Conservation (phyloP, 1,140 invertebrate species). For the Pomacea maculata region DNA sequence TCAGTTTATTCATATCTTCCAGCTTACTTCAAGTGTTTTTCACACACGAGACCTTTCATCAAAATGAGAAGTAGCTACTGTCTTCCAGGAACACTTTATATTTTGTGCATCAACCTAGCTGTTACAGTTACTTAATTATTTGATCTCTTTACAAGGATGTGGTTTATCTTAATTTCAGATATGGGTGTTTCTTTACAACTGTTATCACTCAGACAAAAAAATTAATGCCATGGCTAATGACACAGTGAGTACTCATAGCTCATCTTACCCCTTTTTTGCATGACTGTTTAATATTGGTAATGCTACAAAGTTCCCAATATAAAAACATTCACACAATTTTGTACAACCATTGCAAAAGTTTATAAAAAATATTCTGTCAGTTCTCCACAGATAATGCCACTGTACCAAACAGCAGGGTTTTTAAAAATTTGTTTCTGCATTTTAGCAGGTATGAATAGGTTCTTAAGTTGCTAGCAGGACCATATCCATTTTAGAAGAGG, state of each 20-base stretch:
- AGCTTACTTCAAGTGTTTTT: constrained; percentile 22
- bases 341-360: no score
- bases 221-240: constrained; percentile 34
- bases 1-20: not conserved
- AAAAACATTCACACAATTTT: no score
- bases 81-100: constrained; percentile 11
- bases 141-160: not conserved
- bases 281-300: no score
- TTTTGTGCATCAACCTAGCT: constrained; percentile 6
- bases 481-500: no score
- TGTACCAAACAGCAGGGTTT: no score
- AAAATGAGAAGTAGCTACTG: not conserved
- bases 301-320: no score
- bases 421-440: no score
- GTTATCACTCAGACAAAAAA: constrained; percentile 25
- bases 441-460: no score
- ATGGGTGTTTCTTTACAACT: constrained; percentile 33
- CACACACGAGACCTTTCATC: constrained; percentile 16
- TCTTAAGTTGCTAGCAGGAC: no score
- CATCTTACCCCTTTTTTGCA: no score
- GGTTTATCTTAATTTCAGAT: constrained; percentile 19
- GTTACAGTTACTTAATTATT: constrained; percentile 18
- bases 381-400: no score
- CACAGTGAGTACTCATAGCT: constrained; percentile 21
- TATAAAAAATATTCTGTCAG: no score